Evolutionary conservation across 2,797 vertebrate species (phyloP).

Genomic region (Myotis daubentonii): DNA sequence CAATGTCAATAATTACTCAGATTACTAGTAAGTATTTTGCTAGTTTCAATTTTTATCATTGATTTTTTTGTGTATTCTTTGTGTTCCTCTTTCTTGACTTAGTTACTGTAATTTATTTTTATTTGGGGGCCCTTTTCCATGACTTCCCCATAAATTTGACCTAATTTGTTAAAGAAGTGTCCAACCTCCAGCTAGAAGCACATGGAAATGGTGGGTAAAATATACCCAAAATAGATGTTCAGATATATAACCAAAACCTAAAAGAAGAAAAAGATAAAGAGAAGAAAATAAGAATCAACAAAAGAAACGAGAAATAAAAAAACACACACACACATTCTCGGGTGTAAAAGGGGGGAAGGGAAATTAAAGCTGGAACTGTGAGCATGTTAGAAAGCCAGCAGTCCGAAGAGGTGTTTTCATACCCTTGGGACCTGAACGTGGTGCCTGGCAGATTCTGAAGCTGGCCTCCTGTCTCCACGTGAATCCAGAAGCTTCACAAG

Average conservation of each 20-base stretch:
- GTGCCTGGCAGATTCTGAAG: not conserved
- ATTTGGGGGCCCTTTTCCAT: not conserved
- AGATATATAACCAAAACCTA: not conserved
- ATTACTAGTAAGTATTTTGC: not conserved
- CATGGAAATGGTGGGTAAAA: not conserved
- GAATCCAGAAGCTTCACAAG: not conserved
- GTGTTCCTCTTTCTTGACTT: slow-evolving; percentile 22
- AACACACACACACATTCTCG: too few species aligned
- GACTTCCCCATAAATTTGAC: not conserved
- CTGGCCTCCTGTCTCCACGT: not conserved
- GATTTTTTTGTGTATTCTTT: not conserved
- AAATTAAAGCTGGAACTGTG: not conserved
- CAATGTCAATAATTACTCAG: not conserved
- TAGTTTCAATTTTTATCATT: not conserved
- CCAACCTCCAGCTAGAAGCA: not conserved
- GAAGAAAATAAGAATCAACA: not conserved
- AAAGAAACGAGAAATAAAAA: not conserved
- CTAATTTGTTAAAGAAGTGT: not conserved
- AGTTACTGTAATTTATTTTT: not conserved
- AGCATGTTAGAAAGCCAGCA: not conserved
- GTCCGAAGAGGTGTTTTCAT: not conserved
- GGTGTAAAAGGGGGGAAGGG: not conserved
- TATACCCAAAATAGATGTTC: not conserved
- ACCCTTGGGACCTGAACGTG: not conserved
- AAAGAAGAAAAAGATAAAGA: slow-evolving; percentile 1